Evolutionary conservation across 2,888 invertebrate species (phyloP), one percentile per base, ranked within the genome.

Genomic region (Thymelicus lineola): DNA sequence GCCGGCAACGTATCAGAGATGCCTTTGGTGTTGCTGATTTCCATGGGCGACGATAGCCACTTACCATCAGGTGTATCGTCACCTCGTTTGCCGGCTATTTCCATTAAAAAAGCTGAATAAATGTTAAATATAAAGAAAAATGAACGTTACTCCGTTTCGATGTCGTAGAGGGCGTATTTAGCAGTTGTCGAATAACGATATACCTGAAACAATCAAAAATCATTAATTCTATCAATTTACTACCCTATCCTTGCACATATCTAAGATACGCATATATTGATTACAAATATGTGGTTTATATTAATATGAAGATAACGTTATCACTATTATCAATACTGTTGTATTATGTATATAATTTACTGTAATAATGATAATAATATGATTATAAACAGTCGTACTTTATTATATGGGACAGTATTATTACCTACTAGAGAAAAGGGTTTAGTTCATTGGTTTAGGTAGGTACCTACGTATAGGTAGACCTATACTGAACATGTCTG

Each of bases 171-270:
- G 55, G 95, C 92, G 79, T 93, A 97, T 77, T 89, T 91, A 1
- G 96, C 95, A 6, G 95, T 94, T 0, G 93, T 94, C 0, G 97
- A 97, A 80, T 97, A 95, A 68, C 97, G 91, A 80, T 96, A 97
- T 7, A 95, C 94, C 96, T 96, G 84, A 70, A 87, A 88, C 72
- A 72, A 75, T 38, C 59, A 15, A 7, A 63, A 57, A 50, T 53
- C 53, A 53, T 12, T 53, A 20, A 15, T 6, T 17, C 15, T 28
- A 53, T 10, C 53, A 53, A 17, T 53, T 53, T 53, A 53, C 53
- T n/a, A n/a, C n/a, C n/a, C n/a, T n/a, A n/a, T n/a, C 10, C 7
- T 10, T 42, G 10, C 20, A 1, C 3, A 12, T 45, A 45, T 45
- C 2, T 50, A 48, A n/a, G 48, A n/a, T 48, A 50, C 17, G 50